Percentiles rank a stretch among this genome's conserved stretches.
These are phyloP conservation scores for Cosmia pyralina DNA, from an alignment of 2,888 invertebrate species.

Conservation along the genomic window DNA sequence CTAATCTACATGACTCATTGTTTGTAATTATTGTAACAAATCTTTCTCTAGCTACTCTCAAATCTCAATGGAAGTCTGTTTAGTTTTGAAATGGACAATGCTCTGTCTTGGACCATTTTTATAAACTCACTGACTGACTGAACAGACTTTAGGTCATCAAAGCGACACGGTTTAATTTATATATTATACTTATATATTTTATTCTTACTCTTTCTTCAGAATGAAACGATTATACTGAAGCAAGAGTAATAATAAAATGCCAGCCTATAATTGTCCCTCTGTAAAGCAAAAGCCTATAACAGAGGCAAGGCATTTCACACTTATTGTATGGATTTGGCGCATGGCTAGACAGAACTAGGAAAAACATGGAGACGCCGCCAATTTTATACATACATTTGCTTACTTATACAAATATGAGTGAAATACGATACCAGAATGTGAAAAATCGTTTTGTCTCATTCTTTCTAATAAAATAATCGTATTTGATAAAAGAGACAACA, in stretches of 20 bases:
- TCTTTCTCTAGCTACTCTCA: background rate
- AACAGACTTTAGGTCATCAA: background rate
- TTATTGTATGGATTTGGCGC: background rate
- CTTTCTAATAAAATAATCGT: too few species aligned
- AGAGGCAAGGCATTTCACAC: background rate
- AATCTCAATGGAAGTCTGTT: background rate
- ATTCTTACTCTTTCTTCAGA: too few species aligned
- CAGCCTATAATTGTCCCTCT: background rate
- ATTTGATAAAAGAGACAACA: too few species aligned
- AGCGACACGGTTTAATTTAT: background rate
- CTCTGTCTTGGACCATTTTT: background rate
- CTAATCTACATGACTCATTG: background rate
- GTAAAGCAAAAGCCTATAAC: background rate
- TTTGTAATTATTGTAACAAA: slow-evolving; percentile 16
- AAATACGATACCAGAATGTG: too few species aligned
- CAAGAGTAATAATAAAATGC: background rate
- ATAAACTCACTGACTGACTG: background rate
- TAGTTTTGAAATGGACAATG: slow-evolving; percentile 7
- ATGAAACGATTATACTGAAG: too few species aligned
- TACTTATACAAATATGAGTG: too few species aligned
- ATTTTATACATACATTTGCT: too few species aligned
- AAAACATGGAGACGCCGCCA: too few species aligned
- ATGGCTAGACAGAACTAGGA: too few species aligned
- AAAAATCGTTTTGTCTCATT: too few species aligned
- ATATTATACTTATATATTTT: too few species aligned